Percentiles rank a stretch among this genome's conserved stretches.
Conservation (phyloP, 2,888 invertebrate species). For the Hypercompe scribonia region DNA sequence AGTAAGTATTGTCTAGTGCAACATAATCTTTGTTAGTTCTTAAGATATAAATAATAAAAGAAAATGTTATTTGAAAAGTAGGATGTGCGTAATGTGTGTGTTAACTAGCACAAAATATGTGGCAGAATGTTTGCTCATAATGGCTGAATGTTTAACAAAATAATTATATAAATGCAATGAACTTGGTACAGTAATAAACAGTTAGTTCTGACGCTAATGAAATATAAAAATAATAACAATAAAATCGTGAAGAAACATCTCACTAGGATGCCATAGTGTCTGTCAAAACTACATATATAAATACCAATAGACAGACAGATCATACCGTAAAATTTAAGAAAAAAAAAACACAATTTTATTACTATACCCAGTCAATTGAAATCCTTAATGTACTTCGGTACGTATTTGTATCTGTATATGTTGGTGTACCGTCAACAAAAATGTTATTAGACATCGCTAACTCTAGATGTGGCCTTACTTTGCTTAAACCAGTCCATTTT, state of each 20-base stretch:
- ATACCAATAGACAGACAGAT: too few species aligned
- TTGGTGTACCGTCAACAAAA: slow-evolving; percentile 27
- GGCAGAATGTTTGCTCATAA: slow-evolving; percentile 1
- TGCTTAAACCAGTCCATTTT: slow-evolving; percentile 15
- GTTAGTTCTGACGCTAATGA: too few species aligned
- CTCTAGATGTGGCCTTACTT: slow-evolving; percentile 20
- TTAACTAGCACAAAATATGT: slow-evolving; percentile 13
- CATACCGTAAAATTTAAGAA: too few species aligned
- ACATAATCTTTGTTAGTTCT: slow-evolving; percentile 5
- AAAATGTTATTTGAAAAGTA: slow-evolving; percentile 2
- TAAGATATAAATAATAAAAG: background rate
- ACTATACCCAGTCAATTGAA: slow-evolving; percentile 22
- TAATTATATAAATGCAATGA: background rate
- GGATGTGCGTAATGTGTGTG: background rate
- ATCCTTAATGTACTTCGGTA: slow-evolving; percentile 25
- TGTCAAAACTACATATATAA: too few species aligned
- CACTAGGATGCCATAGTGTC: too few species aligned
- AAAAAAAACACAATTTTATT: background rate
- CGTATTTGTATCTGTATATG: slow-evolving; percentile 44
- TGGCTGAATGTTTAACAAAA: background rate
- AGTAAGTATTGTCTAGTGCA: too few species aligned
- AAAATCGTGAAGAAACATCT: too few species aligned
- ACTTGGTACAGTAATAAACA: slow-evolving; percentile 6
- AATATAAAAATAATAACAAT: too few species aligned
- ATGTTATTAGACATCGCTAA: slow-evolving; percentile 29